These are phyloP conservation scores for Lamprologus lemairii DNA, from an alignment of 2,113 vertebrate species.

Conservation along the genomic window DNA sequence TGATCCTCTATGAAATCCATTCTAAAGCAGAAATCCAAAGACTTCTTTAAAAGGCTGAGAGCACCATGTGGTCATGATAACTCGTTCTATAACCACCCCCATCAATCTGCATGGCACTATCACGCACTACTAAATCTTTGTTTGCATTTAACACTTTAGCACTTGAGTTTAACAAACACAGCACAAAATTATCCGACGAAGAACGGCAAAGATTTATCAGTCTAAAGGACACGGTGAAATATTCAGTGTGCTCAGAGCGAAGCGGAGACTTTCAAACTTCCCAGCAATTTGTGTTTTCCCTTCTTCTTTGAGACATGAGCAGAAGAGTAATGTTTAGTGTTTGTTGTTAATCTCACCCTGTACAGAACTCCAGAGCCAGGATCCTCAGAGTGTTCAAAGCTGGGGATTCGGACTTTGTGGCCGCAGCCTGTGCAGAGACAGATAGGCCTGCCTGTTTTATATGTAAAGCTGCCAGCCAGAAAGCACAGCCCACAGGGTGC, in stretches of 20 bases:
- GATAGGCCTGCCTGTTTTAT: conserved; percentile 69
- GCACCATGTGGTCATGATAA: neutral
- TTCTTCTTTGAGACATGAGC: neutral
- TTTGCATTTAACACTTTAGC: neutral
- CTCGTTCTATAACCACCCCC: neutral
- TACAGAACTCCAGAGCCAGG: conserved; percentile 49
- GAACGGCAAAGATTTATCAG: neutral
- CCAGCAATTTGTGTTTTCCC: neutral
- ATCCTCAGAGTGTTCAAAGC: conserved; percentile 50
- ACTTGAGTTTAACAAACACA: neutral
- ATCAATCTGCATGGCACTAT: neutral
- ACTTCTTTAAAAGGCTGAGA: neutral
- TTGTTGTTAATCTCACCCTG: conserved; percentile 61
- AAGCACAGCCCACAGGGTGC: conserved; percentile 56
- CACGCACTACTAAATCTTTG: neutral
- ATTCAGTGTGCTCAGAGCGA: neutral
- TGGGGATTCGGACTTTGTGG: conserved; percentile 59
- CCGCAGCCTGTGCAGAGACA: conserved; percentile 57
- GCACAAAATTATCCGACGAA: neutral
- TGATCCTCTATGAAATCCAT: neutral
- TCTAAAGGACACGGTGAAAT: neutral
- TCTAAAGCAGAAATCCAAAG: neutral
- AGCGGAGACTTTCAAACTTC: neutral
- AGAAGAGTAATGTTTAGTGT: conserved; percentile 43
- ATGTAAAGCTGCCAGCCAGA: conserved; percentile 68